These are phyloP conservation scores for Cephus spinipes DNA, from an alignment of 2,888 invertebrate species.

Conservation along the genomic window DNA sequence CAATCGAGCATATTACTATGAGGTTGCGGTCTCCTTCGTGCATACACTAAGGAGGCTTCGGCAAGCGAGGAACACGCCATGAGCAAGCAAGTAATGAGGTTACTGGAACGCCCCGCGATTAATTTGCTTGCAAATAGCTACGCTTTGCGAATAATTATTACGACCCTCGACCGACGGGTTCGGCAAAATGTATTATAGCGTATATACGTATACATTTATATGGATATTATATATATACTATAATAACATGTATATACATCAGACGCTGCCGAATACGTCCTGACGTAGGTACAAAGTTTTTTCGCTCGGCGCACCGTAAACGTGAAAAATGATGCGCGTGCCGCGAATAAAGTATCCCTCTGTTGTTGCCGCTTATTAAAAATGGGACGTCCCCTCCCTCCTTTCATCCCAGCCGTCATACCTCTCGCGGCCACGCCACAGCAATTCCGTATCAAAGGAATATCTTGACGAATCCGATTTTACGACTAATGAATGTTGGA, in stretches of 20 bases:
- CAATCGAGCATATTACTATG: not conserved
- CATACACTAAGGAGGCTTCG: not conserved
- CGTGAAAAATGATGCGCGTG: not conserved
- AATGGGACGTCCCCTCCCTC: not conserved
- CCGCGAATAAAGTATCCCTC: not conserved
- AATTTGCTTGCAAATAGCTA: slow-evolving; percentile 49
- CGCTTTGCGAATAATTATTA: slow-evolving; percentile 41
- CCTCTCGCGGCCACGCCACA: not conserved
- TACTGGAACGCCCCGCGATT: slow-evolving; percentile 52
- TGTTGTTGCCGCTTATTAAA: not conserved
- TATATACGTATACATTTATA: not conserved
- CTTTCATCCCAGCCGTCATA: not conserved
- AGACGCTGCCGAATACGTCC: not conserved
- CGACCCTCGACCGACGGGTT: not conserved
- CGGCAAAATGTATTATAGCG: not conserved
- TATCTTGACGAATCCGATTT: not conserved
- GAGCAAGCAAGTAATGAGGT: slow-evolving; percentile 50
- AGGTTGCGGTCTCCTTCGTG: not conserved
- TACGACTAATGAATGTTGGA: not conserved
- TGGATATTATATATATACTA: not conserved
- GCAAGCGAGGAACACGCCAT: slow-evolving; percentile 3
- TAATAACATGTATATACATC: not conserved
- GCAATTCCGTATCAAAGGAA: not conserved
- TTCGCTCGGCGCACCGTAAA: not conserved
- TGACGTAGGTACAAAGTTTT: not conserved